Conservation (phyloP, 2,888 invertebrate species). For the Carabus problematicus region DNA sequence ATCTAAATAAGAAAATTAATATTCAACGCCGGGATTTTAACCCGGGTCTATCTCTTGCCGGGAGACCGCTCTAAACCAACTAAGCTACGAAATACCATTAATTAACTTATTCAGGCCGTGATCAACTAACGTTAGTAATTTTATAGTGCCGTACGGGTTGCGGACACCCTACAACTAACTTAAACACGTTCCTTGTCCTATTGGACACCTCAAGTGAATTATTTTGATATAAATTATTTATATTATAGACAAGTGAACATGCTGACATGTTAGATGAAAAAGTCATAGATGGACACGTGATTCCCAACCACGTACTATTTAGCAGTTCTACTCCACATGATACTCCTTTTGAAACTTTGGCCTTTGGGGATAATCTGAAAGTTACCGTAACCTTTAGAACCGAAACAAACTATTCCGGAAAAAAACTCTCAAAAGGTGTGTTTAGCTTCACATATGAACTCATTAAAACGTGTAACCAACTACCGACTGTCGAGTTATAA, state of each 20-base stretch:
- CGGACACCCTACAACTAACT: no score
- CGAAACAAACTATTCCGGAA: constrained; percentile 62
- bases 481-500: not conserved
- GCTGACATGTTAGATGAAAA: constrained; percentile 81
- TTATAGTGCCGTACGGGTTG: no score
- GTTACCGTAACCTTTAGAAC: constrained; percentile 82
- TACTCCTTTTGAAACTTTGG: constrained; percentile 78
- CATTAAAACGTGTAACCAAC: not conserved
- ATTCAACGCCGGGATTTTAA: no score
- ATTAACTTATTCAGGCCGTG: no score
- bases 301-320: constrained; percentile 86
- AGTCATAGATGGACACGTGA: constrained; percentile 89
- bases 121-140: no score
- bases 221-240: no score
- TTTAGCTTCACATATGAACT: constrained; percentile 7
- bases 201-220: no score
- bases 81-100: no score
- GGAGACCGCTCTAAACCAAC: no score
- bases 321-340: constrained; percentile 80
- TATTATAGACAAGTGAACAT: constrained; percentile 69
- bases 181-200: no score
- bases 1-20: no score
- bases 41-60: no score
- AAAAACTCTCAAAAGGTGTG: constrained; percentile 37
- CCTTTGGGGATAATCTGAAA: constrained; percentile 83